Evolutionary conservation across 2,797 vertebrate species (phyloP).

Genomic region (Chloroceryle inda): DNA sequence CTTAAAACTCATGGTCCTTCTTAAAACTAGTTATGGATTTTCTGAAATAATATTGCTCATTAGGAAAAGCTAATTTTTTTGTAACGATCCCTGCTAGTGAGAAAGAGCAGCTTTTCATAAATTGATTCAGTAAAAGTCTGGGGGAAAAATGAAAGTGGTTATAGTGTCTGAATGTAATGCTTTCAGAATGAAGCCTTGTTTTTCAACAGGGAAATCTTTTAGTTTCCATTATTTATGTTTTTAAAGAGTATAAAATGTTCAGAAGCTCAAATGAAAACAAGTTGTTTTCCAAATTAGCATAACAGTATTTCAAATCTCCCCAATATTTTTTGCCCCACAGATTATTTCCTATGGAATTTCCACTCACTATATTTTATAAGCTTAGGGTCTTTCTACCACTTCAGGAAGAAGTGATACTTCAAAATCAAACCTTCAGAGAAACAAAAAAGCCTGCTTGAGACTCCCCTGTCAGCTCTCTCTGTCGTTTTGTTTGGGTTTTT

Average conservation of each 20-base stretch:
- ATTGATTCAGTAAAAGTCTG: neutral
- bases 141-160: neutral
- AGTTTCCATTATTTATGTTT: neutral
- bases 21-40: neutral
- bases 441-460: neutral
- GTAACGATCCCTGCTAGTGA: neutral
- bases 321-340: neutral
- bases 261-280: neutral
- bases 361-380: neutral
- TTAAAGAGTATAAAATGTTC: neutral
- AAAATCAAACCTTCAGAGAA: neutral
- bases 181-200: neutral
- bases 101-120: neutral
- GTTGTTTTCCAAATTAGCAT: neutral
- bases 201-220: neutral
- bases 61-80: neutral
- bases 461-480: neutral
- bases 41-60: neutral
- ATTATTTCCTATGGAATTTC: neutral
- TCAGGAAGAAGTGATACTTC: neutral
- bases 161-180: neutral
- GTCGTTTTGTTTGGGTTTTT: neutral
- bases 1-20: neutral
- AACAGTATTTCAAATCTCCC: neutral
- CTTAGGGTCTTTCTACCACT: neutral